Evolutionary conservation across 2,113 vertebrate species (phyloP).

Genomic region (Saccopteryx bilineata): DNA sequence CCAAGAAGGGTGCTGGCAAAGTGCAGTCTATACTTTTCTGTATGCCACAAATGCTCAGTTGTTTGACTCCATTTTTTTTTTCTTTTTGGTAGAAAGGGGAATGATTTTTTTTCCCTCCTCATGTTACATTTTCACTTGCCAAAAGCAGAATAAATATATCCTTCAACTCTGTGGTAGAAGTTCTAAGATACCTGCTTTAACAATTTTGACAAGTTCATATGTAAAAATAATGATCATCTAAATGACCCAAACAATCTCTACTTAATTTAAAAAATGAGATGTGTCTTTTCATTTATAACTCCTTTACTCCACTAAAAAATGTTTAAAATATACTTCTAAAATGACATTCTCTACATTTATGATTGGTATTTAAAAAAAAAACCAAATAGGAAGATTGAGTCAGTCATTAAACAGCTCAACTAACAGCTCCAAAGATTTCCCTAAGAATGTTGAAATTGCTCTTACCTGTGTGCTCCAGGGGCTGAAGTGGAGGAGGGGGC

Average conservation of each 20-base stretch:
- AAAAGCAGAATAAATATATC: conserved; percentile 41
- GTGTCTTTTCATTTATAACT: conserved; percentile 24
- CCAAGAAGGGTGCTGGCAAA: neutral
- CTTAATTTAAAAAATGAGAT: conserved; percentile 21
- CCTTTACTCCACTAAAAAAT: conserved; percentile 10
- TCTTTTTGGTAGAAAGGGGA: neutral
- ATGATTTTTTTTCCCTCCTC: neutral
- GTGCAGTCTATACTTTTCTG: neutral
- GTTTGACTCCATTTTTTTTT: neutral
- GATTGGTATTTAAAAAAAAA: neutral
- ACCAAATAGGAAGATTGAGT: neutral
- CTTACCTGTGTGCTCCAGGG: neutral
- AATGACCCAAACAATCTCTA: conserved; percentile 22
- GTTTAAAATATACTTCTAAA: neutral
- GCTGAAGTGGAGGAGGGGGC: neutral
- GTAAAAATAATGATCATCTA: neutral
- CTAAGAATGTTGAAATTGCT: neutral
- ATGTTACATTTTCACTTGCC: conserved; percentile 22
- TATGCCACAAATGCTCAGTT: neutral
- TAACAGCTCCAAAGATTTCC: neutral
- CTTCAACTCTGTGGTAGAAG: neutral
- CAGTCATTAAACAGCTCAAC: neutral
- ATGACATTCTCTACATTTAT: neutral
- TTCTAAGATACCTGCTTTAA: conserved; percentile 33
- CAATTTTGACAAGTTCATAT: neutral